Evolutionary conservation across 2,888 invertebrate species (phyloP), one percentile per base, ranked within the genome.

Genomic region (Cyaniris semiargus): DNA sequence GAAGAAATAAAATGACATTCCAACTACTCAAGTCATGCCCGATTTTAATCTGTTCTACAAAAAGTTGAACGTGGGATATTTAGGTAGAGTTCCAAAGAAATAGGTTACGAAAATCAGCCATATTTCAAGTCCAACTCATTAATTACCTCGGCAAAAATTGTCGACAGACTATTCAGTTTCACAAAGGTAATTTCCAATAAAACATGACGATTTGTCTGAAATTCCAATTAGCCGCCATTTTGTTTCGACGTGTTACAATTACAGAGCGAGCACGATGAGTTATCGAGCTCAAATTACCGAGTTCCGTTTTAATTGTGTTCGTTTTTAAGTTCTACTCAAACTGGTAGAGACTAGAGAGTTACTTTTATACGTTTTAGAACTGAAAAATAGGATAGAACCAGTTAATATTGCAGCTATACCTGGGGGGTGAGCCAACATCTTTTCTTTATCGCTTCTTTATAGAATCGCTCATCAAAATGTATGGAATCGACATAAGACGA

Each of bases 221-320:
- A 66, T 66, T 66, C 66, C 66, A 66, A 66, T 66, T 66, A 66
- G 66, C 27, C 18, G 27, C 66, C 27, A 66, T 66, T 66, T 66
- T 66, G 66, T 66, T 66, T 66, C 66, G 18, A 66, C 66, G 66
- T 66, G 66, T 66, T 66, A 66, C 66, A 66, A 66, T 66, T 66
- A 66, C 27, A 27, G 66, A 27, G 23, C 23, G 27, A 18, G 10
- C 27, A 21, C 58, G 15, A 66, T 66, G 13, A 66, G 66, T 27
- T 66, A 66, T 66, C 13, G 66, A 66, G 60, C 23, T 66, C 15
- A 66, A 66, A 66, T 66, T 66, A 27, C 15, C 66, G 1, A 5
- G 66, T 58, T 21, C 58, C 0, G 3, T 21, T 58, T 58, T 58
- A n/a, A 58, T 58, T 53, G 53, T 58, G 58, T 58, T 58, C 58